Percentiles rank a stretch among this genome's conserved stretches.
Conservation (phyloP, 2,113 vertebrate genomes). For the Garra rufa region DNA sequence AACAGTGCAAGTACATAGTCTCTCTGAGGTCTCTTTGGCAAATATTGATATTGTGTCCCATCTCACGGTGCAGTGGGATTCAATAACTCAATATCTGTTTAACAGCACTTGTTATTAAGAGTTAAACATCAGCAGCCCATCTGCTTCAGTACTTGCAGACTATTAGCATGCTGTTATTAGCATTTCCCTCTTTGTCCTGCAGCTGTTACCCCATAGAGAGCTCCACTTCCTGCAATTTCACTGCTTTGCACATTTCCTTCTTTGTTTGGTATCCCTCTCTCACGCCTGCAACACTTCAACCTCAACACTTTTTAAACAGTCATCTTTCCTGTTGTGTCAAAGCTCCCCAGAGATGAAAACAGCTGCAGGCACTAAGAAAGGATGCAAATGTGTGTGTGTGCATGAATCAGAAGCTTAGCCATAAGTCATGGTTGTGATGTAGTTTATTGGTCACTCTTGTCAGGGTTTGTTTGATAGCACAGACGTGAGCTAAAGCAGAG, state of each 20-base stretch:
- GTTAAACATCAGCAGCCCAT: constrained; percentile 30
- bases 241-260: constrained; percentile 44
- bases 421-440: constrained; percentile 35
- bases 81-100: constrained; percentile 19
- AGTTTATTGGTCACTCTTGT: constrained; percentile 38
- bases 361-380: constrained; percentile 15
- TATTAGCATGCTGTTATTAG: constrained; percentile 51
- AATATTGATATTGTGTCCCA: neutral
- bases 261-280: constrained; percentile 19
- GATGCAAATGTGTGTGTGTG: constrained; percentile 33
- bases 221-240: constrained; percentile 47
- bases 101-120: neutral
- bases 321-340: constrained; percentile 18
- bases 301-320: neutral
- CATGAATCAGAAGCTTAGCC: constrained; percentile 5
- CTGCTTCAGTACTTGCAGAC: constrained; percentile 25
- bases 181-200: constrained; percentile 37
- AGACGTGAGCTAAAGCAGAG: constrained; percentile 47
- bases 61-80: neutral
- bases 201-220: constrained; percentile 40
- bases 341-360: neutral
- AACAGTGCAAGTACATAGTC: neutral
- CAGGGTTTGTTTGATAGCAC: constrained; percentile 42
- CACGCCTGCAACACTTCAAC: neutral
- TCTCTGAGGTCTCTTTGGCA: neutral